Conservation (phyloP, 2,797 vertebrate genomes). For the Falco peregrinus region DNA sequence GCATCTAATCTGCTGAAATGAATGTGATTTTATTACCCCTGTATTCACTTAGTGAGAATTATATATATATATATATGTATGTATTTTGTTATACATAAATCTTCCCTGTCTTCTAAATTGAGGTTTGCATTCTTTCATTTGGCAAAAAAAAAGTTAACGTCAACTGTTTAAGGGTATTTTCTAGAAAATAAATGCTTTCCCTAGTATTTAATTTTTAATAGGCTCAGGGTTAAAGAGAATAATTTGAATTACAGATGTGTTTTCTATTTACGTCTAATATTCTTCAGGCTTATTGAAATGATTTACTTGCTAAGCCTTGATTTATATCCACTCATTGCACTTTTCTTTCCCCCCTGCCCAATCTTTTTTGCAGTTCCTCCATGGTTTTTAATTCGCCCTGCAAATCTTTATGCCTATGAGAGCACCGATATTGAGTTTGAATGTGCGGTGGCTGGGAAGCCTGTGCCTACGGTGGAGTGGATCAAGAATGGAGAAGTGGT, state of each 20-base stretch:
- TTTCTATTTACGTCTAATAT: neutral
- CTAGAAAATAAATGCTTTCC: neutral
- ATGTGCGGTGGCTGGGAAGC: conserved; percentile 88
- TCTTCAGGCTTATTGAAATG: neutral
- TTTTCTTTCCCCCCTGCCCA: neutral
- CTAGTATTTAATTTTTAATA: neutral
- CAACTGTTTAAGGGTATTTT: neutral
- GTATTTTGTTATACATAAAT: no score
- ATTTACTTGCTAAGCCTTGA: neutral
- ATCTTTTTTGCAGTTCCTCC: conserved; percentile 85
- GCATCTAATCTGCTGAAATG: neutral
- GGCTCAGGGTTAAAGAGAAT: neutral
- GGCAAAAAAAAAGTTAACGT: neutral
- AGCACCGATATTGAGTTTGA: conserved; percentile 93
- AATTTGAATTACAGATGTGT: neutral
- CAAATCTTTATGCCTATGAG: conserved; percentile 88
- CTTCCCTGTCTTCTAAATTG: neutral
- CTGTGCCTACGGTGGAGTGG: conserved; percentile 87
- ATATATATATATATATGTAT: neutral
- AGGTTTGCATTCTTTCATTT: neutral
- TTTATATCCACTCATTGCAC: neutral
- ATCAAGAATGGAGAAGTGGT: conserved; percentile 95
- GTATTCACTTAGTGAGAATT: neutral
- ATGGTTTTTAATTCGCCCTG: conserved; percentile 89
- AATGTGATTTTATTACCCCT: neutral